Base-by-base conservation (phyloP, 2,888 invertebrate species). In the Cistogaster globosa region DNA sequence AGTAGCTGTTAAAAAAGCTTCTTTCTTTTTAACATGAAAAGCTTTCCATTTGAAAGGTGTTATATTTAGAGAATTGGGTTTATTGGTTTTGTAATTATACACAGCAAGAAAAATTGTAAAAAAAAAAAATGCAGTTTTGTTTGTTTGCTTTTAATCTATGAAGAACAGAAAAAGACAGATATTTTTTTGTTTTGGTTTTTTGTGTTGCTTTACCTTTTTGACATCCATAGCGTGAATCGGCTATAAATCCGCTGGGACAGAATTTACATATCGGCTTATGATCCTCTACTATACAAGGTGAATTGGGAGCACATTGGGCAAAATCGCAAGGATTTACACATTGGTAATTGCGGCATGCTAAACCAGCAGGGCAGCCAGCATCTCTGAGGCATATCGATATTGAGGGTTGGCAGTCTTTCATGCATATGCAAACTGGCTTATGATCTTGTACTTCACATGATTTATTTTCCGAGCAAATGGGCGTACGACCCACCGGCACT, bases 201-300 rank as follows among this genome's bases (percentile, higher is more conserved):
- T 86, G 87, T 88, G 89, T 92, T 93, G 89, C 89, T 94, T 97
- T 98, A 98, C 98, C 97, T 97, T 97, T 97, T 94, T 97, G 95
- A 95, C 98, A 98, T 96, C 97, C 97, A 94, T 96, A 96, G 94
- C 96, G 96, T 92, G 96, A 95, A 94, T 98, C 97, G 93, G 97
- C 96, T 94, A 96, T 96, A 95, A 96, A 98, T 94, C 97, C 98
- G 93, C 95, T 95, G 92, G 98, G 97, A 94, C 98, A 98, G 95
- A 97, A 97, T 95, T 97, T 97, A 96, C 98, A 98, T 93, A 97
- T 96, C 90, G 98, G 96, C 94, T 96, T 97, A 94, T 98, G 98
- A 93, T 97, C 97, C 95, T 97, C 97, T 90, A 97, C 97, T 93
- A 96, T 96, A 94, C 98, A 98, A 90, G 98, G 97, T 89, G 97